phyloP scores from a whole-genome alignment of 1,140 invertebrate genomes.

The Galendromus occidentalis region DNA sequence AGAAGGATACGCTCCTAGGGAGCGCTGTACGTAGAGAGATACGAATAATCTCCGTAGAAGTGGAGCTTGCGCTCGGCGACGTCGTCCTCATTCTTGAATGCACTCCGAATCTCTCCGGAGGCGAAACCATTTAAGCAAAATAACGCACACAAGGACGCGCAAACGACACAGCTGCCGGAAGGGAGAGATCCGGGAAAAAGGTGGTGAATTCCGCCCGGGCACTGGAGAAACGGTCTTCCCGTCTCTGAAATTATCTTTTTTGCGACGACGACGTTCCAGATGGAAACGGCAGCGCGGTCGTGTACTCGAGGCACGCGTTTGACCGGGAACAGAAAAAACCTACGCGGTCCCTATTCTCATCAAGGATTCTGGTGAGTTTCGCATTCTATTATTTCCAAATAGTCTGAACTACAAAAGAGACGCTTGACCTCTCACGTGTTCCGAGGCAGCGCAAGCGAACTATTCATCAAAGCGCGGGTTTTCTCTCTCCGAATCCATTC shows the following conservation, averaged over 20 bases:
- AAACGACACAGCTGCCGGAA: background rate
- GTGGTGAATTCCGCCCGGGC: background rate
- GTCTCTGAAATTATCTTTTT: background rate
- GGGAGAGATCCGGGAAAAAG: conserved; percentile 22
- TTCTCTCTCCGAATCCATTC: background rate
- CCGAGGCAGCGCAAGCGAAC: background rate
- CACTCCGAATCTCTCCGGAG: no score
- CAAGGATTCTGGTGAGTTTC: conserved; percentile 13
- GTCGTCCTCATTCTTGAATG: no score
- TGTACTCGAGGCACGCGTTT: conserved; percentile 22
- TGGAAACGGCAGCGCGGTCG: conserved; percentile 13
- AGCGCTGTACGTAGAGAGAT: no score
- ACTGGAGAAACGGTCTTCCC: background rate
- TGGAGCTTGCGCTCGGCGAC: no score
- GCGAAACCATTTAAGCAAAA: no score
- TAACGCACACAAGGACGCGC: background rate
- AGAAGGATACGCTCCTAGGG: no score
- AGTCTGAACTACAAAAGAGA: no score
- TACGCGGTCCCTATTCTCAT: conserved; percentile 22
- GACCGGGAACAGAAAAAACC: conserved; percentile 27
- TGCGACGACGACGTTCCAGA: conserved; percentile 3
- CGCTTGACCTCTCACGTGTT: no score
- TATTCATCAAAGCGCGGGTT: background rate
- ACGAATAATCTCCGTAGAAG: no score
- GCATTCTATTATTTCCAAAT: background rate